Base-by-base conservation (phyloP, 2,888 invertebrate species). In the Leptogaster cylindrica region DNA sequence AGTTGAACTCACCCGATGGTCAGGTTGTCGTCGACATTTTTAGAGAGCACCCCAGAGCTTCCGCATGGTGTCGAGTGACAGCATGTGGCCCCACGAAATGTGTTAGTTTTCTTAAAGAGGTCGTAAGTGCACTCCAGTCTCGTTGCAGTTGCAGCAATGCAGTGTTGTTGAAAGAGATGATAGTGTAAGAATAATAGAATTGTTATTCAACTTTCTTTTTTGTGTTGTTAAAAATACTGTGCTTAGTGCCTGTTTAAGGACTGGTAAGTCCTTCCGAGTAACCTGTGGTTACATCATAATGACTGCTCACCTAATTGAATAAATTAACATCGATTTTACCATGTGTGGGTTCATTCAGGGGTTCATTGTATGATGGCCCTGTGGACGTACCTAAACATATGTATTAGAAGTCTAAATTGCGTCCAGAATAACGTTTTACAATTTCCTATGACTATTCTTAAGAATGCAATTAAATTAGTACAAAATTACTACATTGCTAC, bases 1-100 rank as follows among this genome's bases (percentile, higher is more conserved):
- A 8, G 61, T 6, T 1, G 12, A 48, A 8, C 48, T 14, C 12
- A 6, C 16, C 31, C 39, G 18, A 36, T 28, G 10, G 14, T 14
- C 27, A 6, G 12, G 39, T 44, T 67, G 48, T 67, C 51, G 31
- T 70, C 69, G 66, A 52, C 18, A 52, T 28, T n/a, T n/a, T 52
- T 52, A 14, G 52, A 52, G 52, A 31, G 52, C 14, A 52, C 25
- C 51, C 16, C 8, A 14, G 51, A 33, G 52, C 33, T 52, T 52
- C 31, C 52, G 16, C 12, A 18, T 18, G 12, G 27, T 31, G 4
- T 27, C 12, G n/a, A 31, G 31, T 3, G 31, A 52, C 33, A 52
- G 52, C 52, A 52, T 52, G 52, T 52, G 52, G 5, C 20, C 20
- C 31, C 52, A 25, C 46, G 23, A 46, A 46, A 23, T 52, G 52